Base-by-base conservation (phyloP, 2,797 vertebrate genomes). In the Telmatherina bonti region DNA sequence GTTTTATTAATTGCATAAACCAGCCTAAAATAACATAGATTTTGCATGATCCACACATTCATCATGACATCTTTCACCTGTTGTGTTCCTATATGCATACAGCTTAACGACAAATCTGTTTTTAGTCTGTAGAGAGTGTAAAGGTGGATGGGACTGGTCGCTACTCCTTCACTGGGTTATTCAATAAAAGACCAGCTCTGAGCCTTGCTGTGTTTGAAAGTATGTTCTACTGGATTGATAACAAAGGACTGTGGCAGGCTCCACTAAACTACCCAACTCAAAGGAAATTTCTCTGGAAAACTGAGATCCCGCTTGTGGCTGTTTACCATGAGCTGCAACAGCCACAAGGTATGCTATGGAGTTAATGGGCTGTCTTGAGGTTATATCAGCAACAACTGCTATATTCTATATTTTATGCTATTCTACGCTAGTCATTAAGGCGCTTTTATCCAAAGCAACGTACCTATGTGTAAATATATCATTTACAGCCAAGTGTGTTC, bases 111-210 rank as follows among this genome's bases (percentile, higher is more conserved):
- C 15, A 41, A 41, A 43, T 2, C 0, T 47, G 38, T n/a, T 1
- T 85, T 45, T 67, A 99, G 96, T 95, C 96, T 33, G 80, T 98
- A 51, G 97, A 98, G 91, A 96, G 92, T 0, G 82, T 97, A 70
- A 95, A 78, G 6, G 68, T 94, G 54, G 95, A 97, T 7, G 96
- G 96, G 38, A 88, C 85, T 0, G 94, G 95, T 5, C 93, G 93
- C 22, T 81, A 93, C 76, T 92, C 95, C 24, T 95, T 97, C 71
- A 87, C 78, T 0, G 85, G 93, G 16, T 43, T 94, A 49, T 93
- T 96, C 74, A 85, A 84, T 62, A 91, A 87, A 81, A 85, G 85
- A 27, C 76, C 70, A 0, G 84, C 90, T 31, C 83, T 88, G 0
- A 85, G 93, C 38, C 87, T 98, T 20, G 93, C 93, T 0, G 93